Conservation (phyloP, 2,113 vertebrate species). For the Ivindomyrus marchei region DNA sequence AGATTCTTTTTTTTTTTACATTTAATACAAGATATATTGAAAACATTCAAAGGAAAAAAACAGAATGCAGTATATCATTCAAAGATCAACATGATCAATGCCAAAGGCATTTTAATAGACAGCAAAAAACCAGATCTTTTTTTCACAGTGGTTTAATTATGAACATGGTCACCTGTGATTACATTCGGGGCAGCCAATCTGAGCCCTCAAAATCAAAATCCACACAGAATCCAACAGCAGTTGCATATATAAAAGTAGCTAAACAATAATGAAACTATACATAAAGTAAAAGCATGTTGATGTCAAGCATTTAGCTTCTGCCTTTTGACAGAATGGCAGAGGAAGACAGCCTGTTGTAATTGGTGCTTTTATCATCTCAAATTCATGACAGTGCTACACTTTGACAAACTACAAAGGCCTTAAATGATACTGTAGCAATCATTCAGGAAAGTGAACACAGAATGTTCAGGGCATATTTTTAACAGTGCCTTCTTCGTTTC, state of each 20-base stretch:
- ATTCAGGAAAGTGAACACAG: not conserved
- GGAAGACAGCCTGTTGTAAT: constrained; percentile 21
- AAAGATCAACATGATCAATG: not conserved
- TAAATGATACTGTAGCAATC: not conserved
- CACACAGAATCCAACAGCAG: constrained; percentile 47
- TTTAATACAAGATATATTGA: constrained; percentile 7
- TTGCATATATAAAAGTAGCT: constrained; percentile 27
- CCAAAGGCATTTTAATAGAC: constrained; percentile 16
- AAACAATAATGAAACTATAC: constrained; percentile 14
- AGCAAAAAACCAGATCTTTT: constrained; percentile 27
- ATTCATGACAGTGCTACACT: constrained; percentile 4
- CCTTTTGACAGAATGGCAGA: not conserved
- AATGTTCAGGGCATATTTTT: not conserved
- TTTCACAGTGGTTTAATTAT: constrained; percentile 85
- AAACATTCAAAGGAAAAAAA: not conserved
- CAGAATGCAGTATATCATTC: not conserved
- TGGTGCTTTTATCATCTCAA: not conserved
- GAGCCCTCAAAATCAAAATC: constrained; percentile 45
- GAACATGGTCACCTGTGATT: constrained; percentile 62
- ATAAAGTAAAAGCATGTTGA: not conserved
- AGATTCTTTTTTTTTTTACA: not conserved
- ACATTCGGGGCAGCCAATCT: constrained; percentile 54
- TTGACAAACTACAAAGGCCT: not conserved
- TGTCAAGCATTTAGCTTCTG: not conserved
- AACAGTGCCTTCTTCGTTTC: not conserved